A percentile compares a stretch with the other conserved stretches of the same genome.
Evolutionary conservation across 1,140 invertebrate species (phyloP).

Genomic region (Trichomalopsis sarcophagae): DNA sequence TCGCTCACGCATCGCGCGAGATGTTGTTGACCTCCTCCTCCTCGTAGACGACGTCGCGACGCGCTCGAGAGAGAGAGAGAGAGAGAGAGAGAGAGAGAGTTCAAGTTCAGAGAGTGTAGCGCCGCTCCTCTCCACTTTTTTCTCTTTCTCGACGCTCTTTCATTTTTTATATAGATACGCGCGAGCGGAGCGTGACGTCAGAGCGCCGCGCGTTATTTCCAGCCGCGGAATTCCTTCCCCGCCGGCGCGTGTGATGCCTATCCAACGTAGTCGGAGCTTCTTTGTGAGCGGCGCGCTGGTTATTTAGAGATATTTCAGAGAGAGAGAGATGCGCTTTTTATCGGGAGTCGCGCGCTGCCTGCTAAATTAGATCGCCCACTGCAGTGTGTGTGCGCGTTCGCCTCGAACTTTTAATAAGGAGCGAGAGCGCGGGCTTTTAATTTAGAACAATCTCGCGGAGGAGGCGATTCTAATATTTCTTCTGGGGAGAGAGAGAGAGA

Average conservation of each 20-base stretch:
- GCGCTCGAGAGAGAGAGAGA: neutral
- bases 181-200: neutral
- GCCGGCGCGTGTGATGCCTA: no score
- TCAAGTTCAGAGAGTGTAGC: slow-evolving; percentile 9
- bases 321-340: no score
- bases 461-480: neutral
- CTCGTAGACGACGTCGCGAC: neutral
- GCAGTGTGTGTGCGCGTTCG: no score
- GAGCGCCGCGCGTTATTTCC: neutral
- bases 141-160: neutral
- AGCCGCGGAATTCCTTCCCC: neutral
- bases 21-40: slow-evolving; percentile 27
- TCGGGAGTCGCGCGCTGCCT: no score
- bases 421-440: no score
- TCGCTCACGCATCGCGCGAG: neutral
- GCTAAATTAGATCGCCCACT: no score
- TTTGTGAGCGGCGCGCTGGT: no score
- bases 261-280: no score
- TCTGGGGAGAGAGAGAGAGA: no score
- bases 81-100: slow-evolving; percentile 12
- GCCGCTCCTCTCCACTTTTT: neutral
- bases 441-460: neutral
- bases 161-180: slow-evolving; percentile 4
- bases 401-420: no score
- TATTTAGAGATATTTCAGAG: no score